Evolutionary conservation across 37 sponge, comb jelly and placozoan genomes (phyloP).

Genomic region (Aplysina aerophoba): DNA sequence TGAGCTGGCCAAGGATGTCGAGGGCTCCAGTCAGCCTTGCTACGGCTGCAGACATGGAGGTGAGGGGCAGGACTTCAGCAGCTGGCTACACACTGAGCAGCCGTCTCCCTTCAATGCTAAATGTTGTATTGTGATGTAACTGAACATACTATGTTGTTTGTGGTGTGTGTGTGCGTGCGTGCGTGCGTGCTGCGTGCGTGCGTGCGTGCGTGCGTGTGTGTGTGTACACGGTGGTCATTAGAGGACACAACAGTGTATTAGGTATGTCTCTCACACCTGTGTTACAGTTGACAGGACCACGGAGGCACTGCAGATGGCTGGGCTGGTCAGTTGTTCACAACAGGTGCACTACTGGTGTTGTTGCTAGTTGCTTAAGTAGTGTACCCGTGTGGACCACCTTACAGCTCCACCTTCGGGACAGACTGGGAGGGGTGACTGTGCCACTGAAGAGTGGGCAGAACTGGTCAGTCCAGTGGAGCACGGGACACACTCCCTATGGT

Average conservation of each 20-base stretch:
- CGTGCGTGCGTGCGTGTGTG: constrained; percentile 9
- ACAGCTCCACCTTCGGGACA: constrained; percentile 46
- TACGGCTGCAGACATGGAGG: neutral
- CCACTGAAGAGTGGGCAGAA: constrained; percentile 11
- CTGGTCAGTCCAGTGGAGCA: constrained; percentile 44
- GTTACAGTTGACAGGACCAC: constrained; percentile 33
- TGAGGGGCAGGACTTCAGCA: too few species aligned
- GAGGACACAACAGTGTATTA: too few species aligned
- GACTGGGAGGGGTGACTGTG: constrained; percentile 49
- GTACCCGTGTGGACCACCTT: neutral
- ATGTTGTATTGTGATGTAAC: too few species aligned
- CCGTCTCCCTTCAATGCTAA: too few species aligned
- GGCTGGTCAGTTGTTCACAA: constrained; percentile 39
- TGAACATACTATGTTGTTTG: too few species aligned
- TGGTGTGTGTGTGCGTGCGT: constrained; percentile 27
- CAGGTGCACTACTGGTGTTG: too few species aligned
- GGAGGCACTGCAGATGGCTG: constrained; percentile 49
- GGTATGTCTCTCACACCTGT: neutral
- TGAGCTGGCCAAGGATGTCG: neutral
- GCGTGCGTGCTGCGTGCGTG: constrained; percentile 26
- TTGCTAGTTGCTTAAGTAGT: too few species aligned
- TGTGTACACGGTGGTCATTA: neutral
- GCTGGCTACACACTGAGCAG: too few species aligned
- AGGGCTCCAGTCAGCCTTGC: neutral
- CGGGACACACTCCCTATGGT: neutral